Evolutionary conservation across 2,797 vertebrate species (phyloP), one percentile per base, ranked within the genome.

Genomic region (Trachurus trachurus): DNA sequence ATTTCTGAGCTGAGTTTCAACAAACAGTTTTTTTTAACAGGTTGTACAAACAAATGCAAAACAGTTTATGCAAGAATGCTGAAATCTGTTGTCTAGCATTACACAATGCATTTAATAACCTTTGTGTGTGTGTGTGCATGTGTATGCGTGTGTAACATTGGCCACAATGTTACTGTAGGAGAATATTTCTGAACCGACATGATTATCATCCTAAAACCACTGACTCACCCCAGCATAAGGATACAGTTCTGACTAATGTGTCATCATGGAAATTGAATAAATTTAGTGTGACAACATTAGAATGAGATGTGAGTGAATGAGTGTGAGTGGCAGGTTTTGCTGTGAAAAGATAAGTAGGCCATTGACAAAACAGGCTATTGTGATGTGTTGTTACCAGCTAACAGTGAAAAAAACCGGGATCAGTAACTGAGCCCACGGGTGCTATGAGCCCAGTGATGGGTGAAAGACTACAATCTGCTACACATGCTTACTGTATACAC

Each of bases 381-480:
- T 42, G 12, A 4, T 56, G 50, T 75, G 65, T 68, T 83, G 70
- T 67, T 53, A 82, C 58, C 70, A 80, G 40, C 73, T 74, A 85
- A 85, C 83, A 69, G 69, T 63, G 70, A 66, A 71, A 68, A 67
- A 58, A 82, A 71, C 52, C 66, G 58, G 70, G 60, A 86, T 88
- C 69, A 86, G 80, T 80, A 77, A 83, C 66, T 63, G 74, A 78
- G 71, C 88, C 88, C 70, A 71, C 2, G 76, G 83, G 88, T 82
- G 78, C 71, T 65, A 76, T 81, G 67, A 70, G 76, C 78, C 81
- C 73, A 85, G 66, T 76, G 74, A 78, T 70, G 87, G 80, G 72
- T 88, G 75, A 89, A 79, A 74, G 82, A 77, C 74, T 80, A 67
- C 85, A 82, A 88, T 82, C 76, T 84, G 65, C 61, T 13, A 34